Base-by-base conservation (phyloP, 2,113 vertebrate species). In the Gallinago paraguaiae region DNA sequence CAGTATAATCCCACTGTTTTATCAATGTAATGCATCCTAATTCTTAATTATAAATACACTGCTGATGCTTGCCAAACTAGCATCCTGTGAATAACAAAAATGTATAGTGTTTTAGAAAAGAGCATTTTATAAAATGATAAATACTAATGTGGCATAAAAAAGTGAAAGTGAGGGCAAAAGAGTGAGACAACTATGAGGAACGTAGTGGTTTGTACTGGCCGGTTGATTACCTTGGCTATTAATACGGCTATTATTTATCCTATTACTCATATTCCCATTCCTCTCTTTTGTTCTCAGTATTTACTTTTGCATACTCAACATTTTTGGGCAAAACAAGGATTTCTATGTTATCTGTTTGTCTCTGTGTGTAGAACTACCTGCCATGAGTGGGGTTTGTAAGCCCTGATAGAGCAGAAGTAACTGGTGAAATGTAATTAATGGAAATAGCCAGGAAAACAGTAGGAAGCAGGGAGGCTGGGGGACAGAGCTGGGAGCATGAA, bases 301-400 rank as follows among this genome's bases (percentile, higher is more conserved):
- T 74, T 78, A n/a, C 17, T 43, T 67, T 31, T 45, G 5, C 24
- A 23, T 27, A 4, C 10, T 37, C 0, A 0, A 27, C 91, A 54
- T 9, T n/a, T 63, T 76, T n/a, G 41, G 14, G 22, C 11, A 80
- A 11, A 50, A 7, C 1, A 4, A 83, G 41, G 9, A 37, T 45
- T 67, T 59, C 60, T 53, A 1, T n/a, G 17, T 65, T 41, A 18
- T n/a, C 17, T 41, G 4, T 53, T 88, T 59, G 28, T 60, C 20
- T 35, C 18, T 75, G 35, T 30, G 9, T 50, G 28, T 28, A 78
- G 60, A 69, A 50, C n/a, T n/a, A n/a, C 33, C 5, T 31, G 12
- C 37, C n/a, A 8, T 75, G 31, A 30, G 24, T 51, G n/a, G 0
- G 4, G 8, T 45, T 72, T 71, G 2, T 35, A 39, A 51, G 11